Conservation (phyloP, 1,140 invertebrate genomes). For the Steinernema khuongi region DNA sequence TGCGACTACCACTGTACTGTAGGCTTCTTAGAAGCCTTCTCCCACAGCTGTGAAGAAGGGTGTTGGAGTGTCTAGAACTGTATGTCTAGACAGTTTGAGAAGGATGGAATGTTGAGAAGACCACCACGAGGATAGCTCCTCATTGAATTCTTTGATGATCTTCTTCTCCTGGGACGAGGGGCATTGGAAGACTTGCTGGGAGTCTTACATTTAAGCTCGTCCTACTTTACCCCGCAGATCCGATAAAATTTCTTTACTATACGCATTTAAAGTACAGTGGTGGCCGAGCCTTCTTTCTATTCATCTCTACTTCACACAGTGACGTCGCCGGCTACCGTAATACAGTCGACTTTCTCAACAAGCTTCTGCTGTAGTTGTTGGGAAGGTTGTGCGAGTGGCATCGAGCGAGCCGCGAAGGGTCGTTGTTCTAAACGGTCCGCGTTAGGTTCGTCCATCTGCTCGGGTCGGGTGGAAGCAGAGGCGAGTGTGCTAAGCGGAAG, state of each 20-base stretch:
- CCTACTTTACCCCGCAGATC: background rate
- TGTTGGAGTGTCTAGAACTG: too few species aligned
- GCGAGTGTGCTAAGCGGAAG: background rate
- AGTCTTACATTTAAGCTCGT: too few species aligned
- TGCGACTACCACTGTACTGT: too few species aligned
- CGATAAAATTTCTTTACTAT: background rate
- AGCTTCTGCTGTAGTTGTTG: background rate
- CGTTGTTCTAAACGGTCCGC: background rate
- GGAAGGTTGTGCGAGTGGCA: background rate
- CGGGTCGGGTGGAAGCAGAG: background rate
- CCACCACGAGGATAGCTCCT: too few species aligned
- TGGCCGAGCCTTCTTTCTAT: background rate
- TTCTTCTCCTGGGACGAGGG: too few species aligned
- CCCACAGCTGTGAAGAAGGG: too few species aligned
- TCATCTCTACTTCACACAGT: background rate
- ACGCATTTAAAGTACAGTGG: background rate
- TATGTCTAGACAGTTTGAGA: too few species aligned
- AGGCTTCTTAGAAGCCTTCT: too few species aligned
- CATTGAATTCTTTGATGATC: too few species aligned
- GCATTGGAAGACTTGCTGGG: too few species aligned
- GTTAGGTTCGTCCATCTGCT: too few species aligned
- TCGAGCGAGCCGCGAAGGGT: background rate
- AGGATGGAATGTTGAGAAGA: too few species aligned
- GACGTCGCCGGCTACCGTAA: background rate
- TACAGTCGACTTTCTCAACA: background rate